phyloP scores from a whole-genome alignment of 92 coral and sea anemone genomes.

The Parazoanthus swiftii region DNA sequence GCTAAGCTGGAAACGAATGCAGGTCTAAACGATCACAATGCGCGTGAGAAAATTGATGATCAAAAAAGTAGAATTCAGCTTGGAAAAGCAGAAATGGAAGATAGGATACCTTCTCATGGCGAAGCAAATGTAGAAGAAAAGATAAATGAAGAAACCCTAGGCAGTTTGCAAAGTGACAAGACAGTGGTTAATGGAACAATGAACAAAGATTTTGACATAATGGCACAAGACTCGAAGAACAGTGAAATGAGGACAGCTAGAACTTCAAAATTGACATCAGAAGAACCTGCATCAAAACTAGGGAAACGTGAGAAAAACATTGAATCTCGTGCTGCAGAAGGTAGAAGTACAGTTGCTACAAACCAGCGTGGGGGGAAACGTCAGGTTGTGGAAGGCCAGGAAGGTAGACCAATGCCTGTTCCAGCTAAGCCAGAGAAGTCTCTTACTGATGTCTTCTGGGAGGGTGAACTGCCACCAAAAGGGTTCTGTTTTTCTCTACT shows the following conservation, averaged over 20 bases:
- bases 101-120: neutral
- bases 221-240: neutral
- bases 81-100: neutral
- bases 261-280: neutral
- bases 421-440: constrained; percentile 2
- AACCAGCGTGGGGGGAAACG: neutral
- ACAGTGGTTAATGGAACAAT: neutral
- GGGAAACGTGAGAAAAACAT: neutral
- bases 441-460: constrained; percentile 27
- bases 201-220: neutral
- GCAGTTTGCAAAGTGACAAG: neutral
- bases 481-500: constrained; percentile 16
- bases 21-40: neutral
- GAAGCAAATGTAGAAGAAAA: neutral
- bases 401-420: constrained; percentile 6
- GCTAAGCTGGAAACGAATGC: neutral
- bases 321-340: neutral
- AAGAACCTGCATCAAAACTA: neutral
- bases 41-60: neutral
- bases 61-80: neutral
- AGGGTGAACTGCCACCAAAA: constrained; percentile 9
- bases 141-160: neutral
- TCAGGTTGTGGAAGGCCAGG: constrained; percentile 2
- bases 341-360: neutral
- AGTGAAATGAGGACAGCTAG: neutral